Evolutionary conservation across 2,888 invertebrate genomes (phyloP), one percentile per base, ranked within the genome.

Genomic region (Cordilura impudica): DNA sequence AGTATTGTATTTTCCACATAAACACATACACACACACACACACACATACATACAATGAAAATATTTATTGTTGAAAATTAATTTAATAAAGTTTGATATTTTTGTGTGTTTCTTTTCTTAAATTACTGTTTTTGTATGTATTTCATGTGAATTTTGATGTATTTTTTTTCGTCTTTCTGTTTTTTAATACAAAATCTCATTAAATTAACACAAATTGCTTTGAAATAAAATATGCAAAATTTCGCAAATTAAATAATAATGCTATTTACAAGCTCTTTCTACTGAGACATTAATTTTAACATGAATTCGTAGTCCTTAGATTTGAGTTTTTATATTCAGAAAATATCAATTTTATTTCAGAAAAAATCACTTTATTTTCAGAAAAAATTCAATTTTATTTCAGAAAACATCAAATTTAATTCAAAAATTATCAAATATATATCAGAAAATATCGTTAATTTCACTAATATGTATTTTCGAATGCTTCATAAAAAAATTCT

Each of bases 81-180:
- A 69, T 75, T 61, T 69, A 69, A 75, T 73, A 35, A 73, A 73
- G 60, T 60, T 45, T 73, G 51, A 16, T 47, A 12, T 45, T 45
- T 29, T 26, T 45, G 35, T 45, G 35, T 58, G 45, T 69, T 56
- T 35, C 26, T 47, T 56, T 31, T n/a, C n/a, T 49, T 49, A 39
- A 39, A 39, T 39, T 10, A 39, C 3, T 39, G 35, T 39, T 39
- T 39, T 31, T 39, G 12, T 39, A 2, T n/a, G n/a, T 29, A 58
- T 73, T 58, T 56, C 18, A 56, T 49, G 26, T 73, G 65, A 73
- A 66, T 73, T 29, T n/a, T n/a, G n/a, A n/a, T 61, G 29, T 67
- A 14, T 21, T 35, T 35, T 26, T n/a, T 51, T 45, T 31, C 21
- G 35, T 39, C 1, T 31, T 14, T 54, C 26, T 35, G 12, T 18